phyloP scores from a whole-genome alignment of 2,113 vertebrate genomes.

The Megalops atlanticus region DNA sequence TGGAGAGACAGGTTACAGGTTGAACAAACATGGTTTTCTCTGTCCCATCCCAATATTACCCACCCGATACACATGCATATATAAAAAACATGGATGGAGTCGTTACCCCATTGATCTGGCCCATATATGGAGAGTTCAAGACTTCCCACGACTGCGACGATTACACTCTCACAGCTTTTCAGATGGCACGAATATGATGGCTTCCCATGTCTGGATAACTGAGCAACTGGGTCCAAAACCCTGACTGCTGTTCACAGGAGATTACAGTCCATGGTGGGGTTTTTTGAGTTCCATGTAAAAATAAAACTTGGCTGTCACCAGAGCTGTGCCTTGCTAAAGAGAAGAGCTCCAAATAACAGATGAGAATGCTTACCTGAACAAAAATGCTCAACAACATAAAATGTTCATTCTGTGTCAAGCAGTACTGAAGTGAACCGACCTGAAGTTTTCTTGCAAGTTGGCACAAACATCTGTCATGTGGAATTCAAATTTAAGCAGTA shows the following conservation, averaged over 20 bases:
- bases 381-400: neutral
- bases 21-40: neutral
- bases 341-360: neutral
- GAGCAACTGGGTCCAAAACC: neutral
- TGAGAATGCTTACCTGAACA: neutral
- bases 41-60: neutral
- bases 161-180: no score
- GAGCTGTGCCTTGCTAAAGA: no score
- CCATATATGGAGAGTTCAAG: neutral
- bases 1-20: neutral
- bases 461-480: no score
- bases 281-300: neutral
- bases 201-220: no score
- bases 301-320: no score
- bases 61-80: neutral
- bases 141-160: neutral
- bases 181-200: no score
- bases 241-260: neutral
- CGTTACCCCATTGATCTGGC: neutral
- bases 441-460: no score
- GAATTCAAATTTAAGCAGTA: no score
- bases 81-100: neutral
- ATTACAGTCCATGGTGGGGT: neutral
- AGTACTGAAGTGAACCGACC: no score
- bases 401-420: no score